Evolutionary conservation across 2,888 invertebrate species (phyloP).

Genomic region (Habrosyne pyritoides): DNA sequence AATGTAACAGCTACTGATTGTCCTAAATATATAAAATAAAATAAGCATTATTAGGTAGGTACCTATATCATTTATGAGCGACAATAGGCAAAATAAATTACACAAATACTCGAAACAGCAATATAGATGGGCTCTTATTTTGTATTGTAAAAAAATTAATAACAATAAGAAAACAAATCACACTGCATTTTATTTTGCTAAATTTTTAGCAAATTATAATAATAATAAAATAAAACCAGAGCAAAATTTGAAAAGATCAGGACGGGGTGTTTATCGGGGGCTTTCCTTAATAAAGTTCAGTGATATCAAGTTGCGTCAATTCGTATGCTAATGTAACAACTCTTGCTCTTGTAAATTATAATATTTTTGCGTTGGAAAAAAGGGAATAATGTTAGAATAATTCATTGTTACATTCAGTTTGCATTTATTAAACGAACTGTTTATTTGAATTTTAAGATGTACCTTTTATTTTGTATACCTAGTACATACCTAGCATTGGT

Average conservation of each 20-base stretch:
- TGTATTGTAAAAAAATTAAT: not conserved
- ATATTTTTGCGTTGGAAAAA: constrained; percentile 65
- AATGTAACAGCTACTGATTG: no score
- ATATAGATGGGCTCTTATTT: not conserved
- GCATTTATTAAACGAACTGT: constrained; percentile 46
- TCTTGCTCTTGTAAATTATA: constrained; percentile 67
- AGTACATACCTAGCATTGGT: not conserved
- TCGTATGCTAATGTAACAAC: constrained; percentile 74
- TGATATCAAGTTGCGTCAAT: constrained; percentile 61
- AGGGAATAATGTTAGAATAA: constrained; percentile 57
- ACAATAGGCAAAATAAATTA: no score
- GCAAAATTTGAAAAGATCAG: constrained; percentile 45
- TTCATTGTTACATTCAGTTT: constrained; percentile 37
- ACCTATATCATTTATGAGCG: no score
- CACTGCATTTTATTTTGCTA: not conserved
- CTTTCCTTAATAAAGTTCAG: constrained; percentile 64
- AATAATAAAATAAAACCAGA: constrained; percentile 37
- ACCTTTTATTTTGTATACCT: no score
- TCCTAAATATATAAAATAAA: no score
- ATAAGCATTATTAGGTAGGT: no score
- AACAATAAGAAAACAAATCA: not conserved
- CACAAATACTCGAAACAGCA: no score
- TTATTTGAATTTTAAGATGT: not conserved
- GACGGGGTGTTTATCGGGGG: constrained; percentile 64
- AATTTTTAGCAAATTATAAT: constrained; percentile 5